These are phyloP conservation scores for Bombyx mandarina DNA, from an alignment of 1,140 invertebrate species.

Conservation along the genomic window DNA sequence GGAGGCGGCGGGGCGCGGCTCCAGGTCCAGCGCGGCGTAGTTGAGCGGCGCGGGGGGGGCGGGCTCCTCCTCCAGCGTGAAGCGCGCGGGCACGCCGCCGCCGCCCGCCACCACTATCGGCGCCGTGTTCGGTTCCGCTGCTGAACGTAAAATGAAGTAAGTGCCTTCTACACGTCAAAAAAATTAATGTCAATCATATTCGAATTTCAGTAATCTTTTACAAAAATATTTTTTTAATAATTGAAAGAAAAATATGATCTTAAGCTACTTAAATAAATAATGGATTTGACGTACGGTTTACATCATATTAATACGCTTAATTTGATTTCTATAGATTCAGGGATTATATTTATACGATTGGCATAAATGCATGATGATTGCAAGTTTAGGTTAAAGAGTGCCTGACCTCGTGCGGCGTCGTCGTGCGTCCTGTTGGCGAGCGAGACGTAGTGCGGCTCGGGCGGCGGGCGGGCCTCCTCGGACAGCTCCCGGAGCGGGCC, in stretches of 20 bases:
- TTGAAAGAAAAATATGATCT: no score
- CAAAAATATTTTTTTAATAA: no score
- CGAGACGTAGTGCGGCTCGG: constrained; percentile 35
- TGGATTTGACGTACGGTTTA: background rate
- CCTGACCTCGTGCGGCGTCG: background rate
- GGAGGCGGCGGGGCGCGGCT: constrained; percentile 31
- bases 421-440: constrained; percentile 17
- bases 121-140: constrained; percentile 3
- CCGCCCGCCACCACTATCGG: constrained; percentile 9
- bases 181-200: background rate
- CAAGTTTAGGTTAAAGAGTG: no score
- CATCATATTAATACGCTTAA: background rate
- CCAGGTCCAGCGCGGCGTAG: constrained; percentile 56
- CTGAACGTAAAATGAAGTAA: background rate
- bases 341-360: background rate
- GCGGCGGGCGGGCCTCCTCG: constrained; percentile 26
- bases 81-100: constrained; percentile 11
- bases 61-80: constrained; percentile 7
- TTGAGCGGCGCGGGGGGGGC: constrained; percentile 23
- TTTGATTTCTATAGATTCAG: background rate
- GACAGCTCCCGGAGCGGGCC: constrained; percentile 35
- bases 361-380: no score
- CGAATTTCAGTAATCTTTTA: background rate
- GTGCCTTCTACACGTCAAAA: background rate
- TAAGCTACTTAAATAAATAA: no score